phyloP scores from a whole-genome alignment of 2,113 vertebrate species.

The Anolis sagrei region DNA sequence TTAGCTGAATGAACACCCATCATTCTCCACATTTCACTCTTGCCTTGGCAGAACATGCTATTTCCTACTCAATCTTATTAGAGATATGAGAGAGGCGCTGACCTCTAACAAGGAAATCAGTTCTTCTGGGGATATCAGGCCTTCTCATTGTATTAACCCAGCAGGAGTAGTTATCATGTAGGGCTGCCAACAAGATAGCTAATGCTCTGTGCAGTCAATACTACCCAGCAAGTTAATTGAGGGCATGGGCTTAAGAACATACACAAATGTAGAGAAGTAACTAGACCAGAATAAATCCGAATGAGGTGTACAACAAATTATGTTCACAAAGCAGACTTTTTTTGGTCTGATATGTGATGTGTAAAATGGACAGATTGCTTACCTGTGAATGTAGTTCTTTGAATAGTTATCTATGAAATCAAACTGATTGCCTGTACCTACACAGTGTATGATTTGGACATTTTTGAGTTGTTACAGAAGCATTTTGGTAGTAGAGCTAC shows the following conservation, averaged over 20 bases:
- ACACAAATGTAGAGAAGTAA: not conserved
- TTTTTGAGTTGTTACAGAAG: no score
- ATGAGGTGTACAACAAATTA: not conserved
- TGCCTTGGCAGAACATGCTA: not conserved
- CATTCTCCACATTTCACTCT: slow-evolving; percentile 21
- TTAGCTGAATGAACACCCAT: slow-evolving; percentile 37
- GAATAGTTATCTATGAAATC: no score
- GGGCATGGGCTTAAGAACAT: not conserved
- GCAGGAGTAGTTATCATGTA: not conserved
- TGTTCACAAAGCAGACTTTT: not conserved
- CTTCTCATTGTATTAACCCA: slow-evolving; percentile 9
- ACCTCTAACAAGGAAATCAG: slow-evolving; percentile 42
- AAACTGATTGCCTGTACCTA: no score
- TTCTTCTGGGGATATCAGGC: not conserved
- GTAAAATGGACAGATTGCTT: no score
- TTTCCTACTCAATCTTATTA: slow-evolving; percentile 39
- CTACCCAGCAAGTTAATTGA: not conserved
- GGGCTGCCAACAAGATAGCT: not conserved
- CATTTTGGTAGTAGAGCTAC: no score
- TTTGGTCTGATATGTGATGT: rapidly evolving
- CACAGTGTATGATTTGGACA: no score
- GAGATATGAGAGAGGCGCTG: slow-evolving; percentile 34
- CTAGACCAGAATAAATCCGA: not conserved
- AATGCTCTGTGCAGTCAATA: not conserved
- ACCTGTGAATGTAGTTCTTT: no score